Base-by-base conservation (phyloP, 2,888 invertebrate genomes). In the Notodonta dromedarius region DNA sequence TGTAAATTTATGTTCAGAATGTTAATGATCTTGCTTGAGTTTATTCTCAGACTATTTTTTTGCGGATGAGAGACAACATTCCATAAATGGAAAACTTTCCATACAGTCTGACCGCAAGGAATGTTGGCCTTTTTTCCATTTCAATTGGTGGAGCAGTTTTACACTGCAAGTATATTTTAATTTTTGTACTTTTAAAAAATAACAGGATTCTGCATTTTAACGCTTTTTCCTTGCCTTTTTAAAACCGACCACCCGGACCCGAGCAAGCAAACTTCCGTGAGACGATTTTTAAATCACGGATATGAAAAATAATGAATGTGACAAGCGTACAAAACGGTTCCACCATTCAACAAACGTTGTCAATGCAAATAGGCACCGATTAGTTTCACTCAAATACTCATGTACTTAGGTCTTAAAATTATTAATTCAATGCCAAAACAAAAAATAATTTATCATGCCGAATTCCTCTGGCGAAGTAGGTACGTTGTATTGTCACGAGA, bases 51-150 rank as follows among this genome's bases (percentile, higher is more conserved):
- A 62, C 67, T 46, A 66, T 70, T 65, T 75, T 24, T 77, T 79
- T 76, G 74, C 65, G 63, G 63, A 67, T 66, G 76, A 67, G 78
- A 42, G 42, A 42, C 46, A 79, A 78, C 79, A 73, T 84, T 73
- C 84, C 82, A 58, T 82, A 77, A 71, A 80, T 58, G 76, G 80
- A 60, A 57, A 80, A 80, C 82, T 85, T 85, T 84, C 82, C 71
- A 75, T 73, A 65, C 71, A 61, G 65, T 66, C 56, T 56, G 53
- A 50, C 56, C 62, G 59, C 48, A 44, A 57, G 40, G 61, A 68
- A 65, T 39, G 44, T 57, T 61, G 16, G 57, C 13, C 60, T 62
- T 70, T 24, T 70, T 68, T 63, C 55, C 9, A 50, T 50, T 16
- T 50, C 50, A 50, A 16, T 50, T 50, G 9, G 50, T 16, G 16